These are phyloP conservation scores for Gobius niger DNA, from an alignment of 2,113 vertebrate genomes.

Conservation along the genomic window DNA sequence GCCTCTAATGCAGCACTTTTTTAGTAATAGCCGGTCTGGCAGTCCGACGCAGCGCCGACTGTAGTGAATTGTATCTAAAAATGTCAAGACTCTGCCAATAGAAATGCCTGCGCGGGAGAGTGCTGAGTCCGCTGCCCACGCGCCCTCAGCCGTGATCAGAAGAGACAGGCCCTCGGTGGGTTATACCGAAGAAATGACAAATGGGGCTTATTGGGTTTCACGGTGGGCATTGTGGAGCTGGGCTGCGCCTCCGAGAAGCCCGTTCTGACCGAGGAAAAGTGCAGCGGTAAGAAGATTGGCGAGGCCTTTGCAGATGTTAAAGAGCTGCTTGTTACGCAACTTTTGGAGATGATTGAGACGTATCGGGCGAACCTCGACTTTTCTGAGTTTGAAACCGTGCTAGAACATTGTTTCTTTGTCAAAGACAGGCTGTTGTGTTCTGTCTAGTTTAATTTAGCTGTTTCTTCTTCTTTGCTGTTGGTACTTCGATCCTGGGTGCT, in stretches of 20 bases:
- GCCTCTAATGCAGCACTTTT: background rate
- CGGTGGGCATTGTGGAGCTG: constrained; percentile 12
- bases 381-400: too few relatives aligned
- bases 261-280: background rate
- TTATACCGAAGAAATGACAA: constrained; percentile 1
- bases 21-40: background rate
- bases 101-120: background rate
- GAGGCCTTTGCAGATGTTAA: background rate
- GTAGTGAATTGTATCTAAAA: background rate
- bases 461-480: too few relatives aligned
- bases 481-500: too few relatives aligned
- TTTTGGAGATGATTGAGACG: too few relatives aligned
- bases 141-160: constrained; percentile 20
- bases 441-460: too few relatives aligned
- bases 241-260: constrained; percentile 17
- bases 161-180: constrained; percentile 22
- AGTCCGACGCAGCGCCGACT: background rate
- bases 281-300: background rate
- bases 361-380: too few relatives aligned
- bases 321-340: too few relatives aligned
- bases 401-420: too few relatives aligned
- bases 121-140: constrained; percentile 39
- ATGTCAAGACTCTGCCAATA: background rate
- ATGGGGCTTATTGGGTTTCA: constrained; percentile 36
- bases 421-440: too few relatives aligned